Evolutionary conservation across 2,797 vertebrate species (phyloP).

Genomic region (Streptopelia turtur): DNA sequence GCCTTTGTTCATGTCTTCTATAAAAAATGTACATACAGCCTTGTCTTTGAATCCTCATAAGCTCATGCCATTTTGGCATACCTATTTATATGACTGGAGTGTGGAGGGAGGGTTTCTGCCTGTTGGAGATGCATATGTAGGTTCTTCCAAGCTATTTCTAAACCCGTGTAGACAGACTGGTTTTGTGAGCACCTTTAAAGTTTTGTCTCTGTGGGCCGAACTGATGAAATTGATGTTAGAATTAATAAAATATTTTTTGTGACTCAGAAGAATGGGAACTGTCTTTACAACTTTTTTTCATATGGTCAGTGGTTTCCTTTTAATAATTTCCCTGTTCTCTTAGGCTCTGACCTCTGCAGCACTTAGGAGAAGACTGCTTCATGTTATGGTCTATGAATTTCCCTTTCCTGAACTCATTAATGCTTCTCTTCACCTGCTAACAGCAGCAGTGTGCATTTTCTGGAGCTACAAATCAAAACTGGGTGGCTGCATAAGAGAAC

Average conservation of each 20-base stretch:
- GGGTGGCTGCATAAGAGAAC: neutral
- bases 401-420: neutral
- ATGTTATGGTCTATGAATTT: neutral
- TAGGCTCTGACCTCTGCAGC: neutral
- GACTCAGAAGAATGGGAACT: neutral
- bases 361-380: neutral
- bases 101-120: neutral
- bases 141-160: neutral
- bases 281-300: neutral
- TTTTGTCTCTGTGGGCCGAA: slow-evolving; percentile 15
- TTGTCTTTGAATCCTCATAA: neutral
- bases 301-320: neutral
- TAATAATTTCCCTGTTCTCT: neutral
- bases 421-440: neutral
- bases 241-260: slow-evolving; percentile 64
- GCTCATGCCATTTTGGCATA: neutral
- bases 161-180: neutral
- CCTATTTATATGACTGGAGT: slow-evolving; percentile 34
- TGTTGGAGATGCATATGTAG: neutral
- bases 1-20: neutral
- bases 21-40: neutral
- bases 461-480: neutral
- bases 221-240: slow-evolving; percentile 9
- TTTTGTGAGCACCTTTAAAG: slow-evolving; percentile 37
- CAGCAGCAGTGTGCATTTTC: neutral